Conservation (phyloP, 2,113 vertebrate species). For the Mus spicilegus region DNA sequence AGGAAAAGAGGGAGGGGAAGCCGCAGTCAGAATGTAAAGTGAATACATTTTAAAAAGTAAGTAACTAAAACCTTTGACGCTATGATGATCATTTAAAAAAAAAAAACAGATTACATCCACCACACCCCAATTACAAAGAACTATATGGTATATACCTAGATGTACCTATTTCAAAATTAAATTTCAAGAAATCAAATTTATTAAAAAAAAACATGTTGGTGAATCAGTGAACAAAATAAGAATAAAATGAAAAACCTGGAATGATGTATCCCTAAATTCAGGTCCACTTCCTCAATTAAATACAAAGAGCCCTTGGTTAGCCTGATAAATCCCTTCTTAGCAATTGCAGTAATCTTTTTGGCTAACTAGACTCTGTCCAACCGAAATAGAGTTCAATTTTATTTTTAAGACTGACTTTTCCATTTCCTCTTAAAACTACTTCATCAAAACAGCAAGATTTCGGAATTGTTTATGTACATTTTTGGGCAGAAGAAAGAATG, state of each 20-base stretch:
- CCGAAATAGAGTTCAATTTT: not conserved
- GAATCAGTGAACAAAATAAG: not conserved
- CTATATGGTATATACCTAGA: not conserved
- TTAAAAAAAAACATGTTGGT: not conserved
- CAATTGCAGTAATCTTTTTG: not conserved
- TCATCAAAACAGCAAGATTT: not conserved
- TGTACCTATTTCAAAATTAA: not conserved
- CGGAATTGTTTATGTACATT: not conserved
- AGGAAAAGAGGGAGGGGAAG: not conserved
- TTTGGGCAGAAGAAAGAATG: constrained; percentile 12
- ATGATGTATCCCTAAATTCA: not conserved
- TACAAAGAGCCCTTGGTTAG: not conserved
- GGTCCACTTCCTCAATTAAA: not conserved
- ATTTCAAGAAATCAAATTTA: not conserved
- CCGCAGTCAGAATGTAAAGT: too few species aligned
- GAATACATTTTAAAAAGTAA: not conserved
- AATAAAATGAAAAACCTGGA: not conserved
- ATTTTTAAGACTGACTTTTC: constrained; percentile 3
- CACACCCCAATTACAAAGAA: not conserved
- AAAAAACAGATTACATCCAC: not conserved
- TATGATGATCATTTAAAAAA: not conserved
- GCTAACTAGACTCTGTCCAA: not conserved
- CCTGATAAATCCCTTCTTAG: not conserved
- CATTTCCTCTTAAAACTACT: constrained; percentile 19
- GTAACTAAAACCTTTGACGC: not conserved